These are phyloP conservation scores for Trichoplusia ni DNA, from an alignment of 1,140 invertebrate species.

Conservation along the genomic window DNA sequence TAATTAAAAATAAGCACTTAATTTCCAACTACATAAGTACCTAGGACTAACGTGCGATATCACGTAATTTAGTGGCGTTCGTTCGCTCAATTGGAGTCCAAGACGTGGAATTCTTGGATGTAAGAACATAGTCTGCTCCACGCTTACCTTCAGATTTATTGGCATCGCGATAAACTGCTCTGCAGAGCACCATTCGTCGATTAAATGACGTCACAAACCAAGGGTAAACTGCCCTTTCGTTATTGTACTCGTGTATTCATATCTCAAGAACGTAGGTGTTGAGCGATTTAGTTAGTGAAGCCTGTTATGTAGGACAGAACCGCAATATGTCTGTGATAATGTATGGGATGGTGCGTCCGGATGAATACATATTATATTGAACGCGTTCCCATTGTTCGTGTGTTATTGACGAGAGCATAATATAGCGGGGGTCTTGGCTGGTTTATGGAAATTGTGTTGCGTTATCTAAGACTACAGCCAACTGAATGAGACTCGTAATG, in stretches of 20 bases:
- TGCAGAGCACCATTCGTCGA: slow-evolving; percentile 62
- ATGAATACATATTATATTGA: neutral
- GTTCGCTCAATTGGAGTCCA: slow-evolving; percentile 37
- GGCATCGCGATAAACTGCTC: slow-evolving; percentile 67
- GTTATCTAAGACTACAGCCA: too few species aligned
- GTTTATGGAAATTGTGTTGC: too few species aligned
- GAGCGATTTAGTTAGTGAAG: neutral
- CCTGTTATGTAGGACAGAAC: neutral
- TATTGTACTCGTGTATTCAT: slow-evolving; percentile 35
- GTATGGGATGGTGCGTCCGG: neutral
- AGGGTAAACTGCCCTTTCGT: slow-evolving; percentile 57
- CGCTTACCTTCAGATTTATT: slow-evolving; percentile 64
- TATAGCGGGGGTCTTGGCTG: too few species aligned
- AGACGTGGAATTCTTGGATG: slow-evolving; percentile 46
- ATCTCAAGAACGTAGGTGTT: neutral
- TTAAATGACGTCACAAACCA: slow-evolving; percentile 56
- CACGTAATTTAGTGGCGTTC: slow-evolving; percentile 25
- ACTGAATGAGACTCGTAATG: too few species aligned
- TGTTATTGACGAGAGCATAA: too few species aligned
- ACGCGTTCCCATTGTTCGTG: neutral
- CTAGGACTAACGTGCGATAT: slow-evolving; percentile 9
- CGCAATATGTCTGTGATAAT: slow-evolving; percentile 15
- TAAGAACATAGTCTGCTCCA: slow-evolving; percentile 51
- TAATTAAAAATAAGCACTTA: neutral
- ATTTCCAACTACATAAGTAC: neutral